phyloP scores from a whole-genome alignment of 2,797 vertebrate genomes.

The Pantherophis vulpinus region DNA sequence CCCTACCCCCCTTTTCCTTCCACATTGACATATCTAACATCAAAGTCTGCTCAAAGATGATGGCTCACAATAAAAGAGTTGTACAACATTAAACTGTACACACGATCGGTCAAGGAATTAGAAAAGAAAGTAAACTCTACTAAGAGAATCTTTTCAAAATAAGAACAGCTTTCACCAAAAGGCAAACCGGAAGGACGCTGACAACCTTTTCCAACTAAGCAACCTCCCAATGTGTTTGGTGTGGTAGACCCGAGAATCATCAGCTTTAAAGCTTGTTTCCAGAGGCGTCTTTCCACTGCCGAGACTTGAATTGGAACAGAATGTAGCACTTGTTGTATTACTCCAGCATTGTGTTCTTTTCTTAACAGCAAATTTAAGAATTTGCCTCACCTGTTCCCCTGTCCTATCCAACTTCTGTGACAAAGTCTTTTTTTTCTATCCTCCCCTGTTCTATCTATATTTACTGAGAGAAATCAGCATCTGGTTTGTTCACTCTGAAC shows the following conservation, averaged over 20 bases:
- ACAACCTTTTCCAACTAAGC: neutral
- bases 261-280: no score
- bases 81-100: neutral
- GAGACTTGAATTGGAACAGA: neutral
- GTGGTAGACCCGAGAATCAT: neutral
- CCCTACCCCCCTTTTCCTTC: no score
- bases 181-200: neutral
- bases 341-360: neutral
- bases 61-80: neutral
- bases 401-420: neutral
- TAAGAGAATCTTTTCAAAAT: neutral
- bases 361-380: neutral
- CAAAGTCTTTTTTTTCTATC: neutral
- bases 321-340: neutral
- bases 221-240: neutral
- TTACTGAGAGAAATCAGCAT: slow-evolving; percentile 34
- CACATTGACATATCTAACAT: neutral
- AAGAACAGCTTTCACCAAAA: neutral
- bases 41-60: neutral
- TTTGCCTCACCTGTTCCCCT: neutral
- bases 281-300: neutral
- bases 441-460: slow-evolving; percentile 27
- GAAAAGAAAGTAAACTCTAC: neutral
- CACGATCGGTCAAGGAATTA: neutral
- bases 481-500: slow-evolving; percentile 37